These are phyloP conservation scores for Rhineura floridana DNA, from an alignment of 2,113 vertebrate genomes.

Conservation along the genomic window DNA sequence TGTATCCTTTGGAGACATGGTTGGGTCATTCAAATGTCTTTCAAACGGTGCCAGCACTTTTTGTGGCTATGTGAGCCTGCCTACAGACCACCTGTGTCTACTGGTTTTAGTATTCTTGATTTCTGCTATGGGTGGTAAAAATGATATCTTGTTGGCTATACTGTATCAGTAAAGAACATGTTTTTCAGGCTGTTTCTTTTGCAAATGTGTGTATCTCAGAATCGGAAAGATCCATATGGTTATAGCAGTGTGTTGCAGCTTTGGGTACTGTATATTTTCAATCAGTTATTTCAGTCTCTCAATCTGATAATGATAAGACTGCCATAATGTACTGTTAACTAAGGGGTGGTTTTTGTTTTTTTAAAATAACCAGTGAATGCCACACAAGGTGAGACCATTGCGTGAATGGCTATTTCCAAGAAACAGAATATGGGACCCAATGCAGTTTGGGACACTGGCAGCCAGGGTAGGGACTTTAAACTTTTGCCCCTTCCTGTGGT, in stretches of 20 bases:
- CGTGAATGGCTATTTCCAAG: background rate
- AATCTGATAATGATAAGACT: background rate
- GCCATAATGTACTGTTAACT: background rate
- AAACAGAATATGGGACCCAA: background rate
- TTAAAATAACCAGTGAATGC: background rate
- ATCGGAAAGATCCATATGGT: background rate
- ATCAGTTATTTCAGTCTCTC: background rate
- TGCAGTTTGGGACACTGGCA: background rate
- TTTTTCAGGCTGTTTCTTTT: background rate
- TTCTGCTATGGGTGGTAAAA: background rate
- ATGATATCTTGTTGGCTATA: background rate
- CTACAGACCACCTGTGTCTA: background rate
- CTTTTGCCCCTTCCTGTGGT: background rate
- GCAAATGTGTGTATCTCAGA: background rate
- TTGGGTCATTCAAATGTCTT: no score
- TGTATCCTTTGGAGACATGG: background rate
- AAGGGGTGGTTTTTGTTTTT: no score
- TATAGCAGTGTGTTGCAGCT: fast-evolving
- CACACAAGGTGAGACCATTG: background rate
- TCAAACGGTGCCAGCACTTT: no score
- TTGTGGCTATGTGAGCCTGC: background rate
- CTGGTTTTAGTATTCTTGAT: background rate
- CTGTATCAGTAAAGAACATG: background rate
- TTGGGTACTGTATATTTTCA: background rate
- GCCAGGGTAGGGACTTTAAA: background rate